Base-by-base conservation (phyloP, 2,888 invertebrate species). In the Creontiades dilutus region DNA sequence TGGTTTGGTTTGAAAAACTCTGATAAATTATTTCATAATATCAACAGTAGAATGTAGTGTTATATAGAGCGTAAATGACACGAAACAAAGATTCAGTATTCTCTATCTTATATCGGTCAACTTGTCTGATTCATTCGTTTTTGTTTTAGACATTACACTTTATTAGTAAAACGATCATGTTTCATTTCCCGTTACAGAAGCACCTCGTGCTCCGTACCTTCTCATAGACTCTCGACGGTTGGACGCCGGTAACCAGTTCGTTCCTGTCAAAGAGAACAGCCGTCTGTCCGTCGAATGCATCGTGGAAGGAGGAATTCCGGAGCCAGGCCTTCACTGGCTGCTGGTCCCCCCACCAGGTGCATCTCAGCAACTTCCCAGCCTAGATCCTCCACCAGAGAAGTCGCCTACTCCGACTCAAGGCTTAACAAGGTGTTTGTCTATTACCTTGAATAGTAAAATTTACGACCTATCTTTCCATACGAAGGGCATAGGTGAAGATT, bases 201-300 rank as follows among this genome's bases (percentile, higher is more conserved):
- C 96, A 78, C 97, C 97, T 28, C 95, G 97, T 91, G 95, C 97
- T 82, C 97, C 97, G 91, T 98, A 97, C 94, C 94, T 98, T 92
- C 95, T 97, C 93, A 97, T 97, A 93, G 98, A 98, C 93, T 97
- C 97, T 61, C 94, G 97, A 80, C 95, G 97, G 37, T 94, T 97
- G 92, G 97, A 97, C 94, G 96, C 97, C 0, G 97, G 97, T 91
- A 97, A 97, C 94, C 96, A 96, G 91, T 97, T 97, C 94, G 96
- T 97, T 92, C 97, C 97, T 0, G 97, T 97, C 27, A 95, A 97
- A 92, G 97, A 98, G 93, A 97, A 97, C 93, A 96, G 96, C 48
- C 96, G 97, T 92, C 94, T 98, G 55, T 96, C 96, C 90, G 95
- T 98, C 91, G 95, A 96, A 91, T 98, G 98, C 93, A 96, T 97